These are phyloP conservation scores for Bruchidius siliquastri DNA, from an alignment of 2,888 invertebrate genomes.

Conservation along the genomic window DNA sequence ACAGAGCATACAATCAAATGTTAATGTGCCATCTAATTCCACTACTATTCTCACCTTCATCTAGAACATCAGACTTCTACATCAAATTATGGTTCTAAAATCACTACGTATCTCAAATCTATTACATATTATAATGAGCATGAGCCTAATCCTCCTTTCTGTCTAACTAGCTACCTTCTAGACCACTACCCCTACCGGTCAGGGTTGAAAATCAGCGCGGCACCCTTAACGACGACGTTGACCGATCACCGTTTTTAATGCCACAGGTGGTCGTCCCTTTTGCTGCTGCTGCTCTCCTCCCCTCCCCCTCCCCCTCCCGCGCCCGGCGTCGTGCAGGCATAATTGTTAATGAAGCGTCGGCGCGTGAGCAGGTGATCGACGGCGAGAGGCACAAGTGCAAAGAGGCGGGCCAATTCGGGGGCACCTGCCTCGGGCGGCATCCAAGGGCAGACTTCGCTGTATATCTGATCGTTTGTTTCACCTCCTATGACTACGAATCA, in stretches of 20 bases:
- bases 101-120: too few relatives aligned
- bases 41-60: too few relatives aligned
- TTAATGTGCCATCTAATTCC: too few relatives aligned
- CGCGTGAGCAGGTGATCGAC: neutral
- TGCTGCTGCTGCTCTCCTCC: neutral
- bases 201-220: neutral
- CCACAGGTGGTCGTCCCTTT: neutral
- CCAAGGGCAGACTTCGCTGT: neutral
- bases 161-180: too few relatives aligned
- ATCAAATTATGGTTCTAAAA: too few relatives aligned
- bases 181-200: too few relatives aligned
- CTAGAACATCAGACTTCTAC: too few relatives aligned
- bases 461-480: neutral
- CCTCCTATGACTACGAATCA: too few relatives aligned
- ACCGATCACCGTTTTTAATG: neutral
- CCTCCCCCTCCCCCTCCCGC: neutral
- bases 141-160: too few relatives aligned
- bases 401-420: neutral
- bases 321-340: neutral
- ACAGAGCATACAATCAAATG: too few relatives aligned
- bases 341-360: neutral
- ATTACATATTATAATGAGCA: too few relatives aligned
- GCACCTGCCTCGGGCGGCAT: neutral
- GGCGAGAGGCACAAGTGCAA: neutral
- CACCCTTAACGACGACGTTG: neutral